Evolutionary conservation across 2,888 invertebrate species (phyloP), one percentile per base, ranked within the genome.

Genomic region (Drosophila birchii): DNA sequence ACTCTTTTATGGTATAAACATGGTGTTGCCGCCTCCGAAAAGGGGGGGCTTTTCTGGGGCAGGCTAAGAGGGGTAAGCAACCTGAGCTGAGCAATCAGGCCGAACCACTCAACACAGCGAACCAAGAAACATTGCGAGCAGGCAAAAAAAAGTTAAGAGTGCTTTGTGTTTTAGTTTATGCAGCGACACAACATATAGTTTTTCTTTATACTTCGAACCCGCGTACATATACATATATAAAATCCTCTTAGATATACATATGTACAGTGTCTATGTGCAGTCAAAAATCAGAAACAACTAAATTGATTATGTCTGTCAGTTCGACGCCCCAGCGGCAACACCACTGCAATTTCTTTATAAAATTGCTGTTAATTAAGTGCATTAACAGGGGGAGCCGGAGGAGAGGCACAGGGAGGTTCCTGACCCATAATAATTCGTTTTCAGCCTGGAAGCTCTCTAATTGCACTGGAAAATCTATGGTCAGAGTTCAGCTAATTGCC

Each of bases 11-110:
- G 69, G 67, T 55, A 68, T 69, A 29, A 41, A 41, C 55, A 63
- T 36, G 20, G 67, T 41, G 47, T 29, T 47, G 56, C 29, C 38
- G 36, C n/a, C 9, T 38, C 51, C 5, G 11, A 14, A 14, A 18
- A 26, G 47, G 14, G 18, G 23, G 69, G 69, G 41, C 16, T 9
- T n/a, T n/a, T 5, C 18, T n/a, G 14, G n/a, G 23, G 26, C 18
- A 26, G 34, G 64, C 39, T 23, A 6, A 36, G 16, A 23, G 59
- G 71, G 70, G 58, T 53, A 45, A 51, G 49, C 74, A 83, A 84
- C 88, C 86, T 82, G 88, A 85, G 88, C 86, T 75, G 88, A 85
- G 86, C 83, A 84, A 86, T 88, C 88, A 84, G 80, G 83, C 73
- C 56, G 78, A 88, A 76, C 76, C 76, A 62, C 60, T 73, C 73